A percentile compares a stretch with the other conserved stretches of the same genome.
Evolutionary conservation across 64 coral and sea anemone genomes (phyloP).

Genomic region (Catalaphyllia jardinei): DNA sequence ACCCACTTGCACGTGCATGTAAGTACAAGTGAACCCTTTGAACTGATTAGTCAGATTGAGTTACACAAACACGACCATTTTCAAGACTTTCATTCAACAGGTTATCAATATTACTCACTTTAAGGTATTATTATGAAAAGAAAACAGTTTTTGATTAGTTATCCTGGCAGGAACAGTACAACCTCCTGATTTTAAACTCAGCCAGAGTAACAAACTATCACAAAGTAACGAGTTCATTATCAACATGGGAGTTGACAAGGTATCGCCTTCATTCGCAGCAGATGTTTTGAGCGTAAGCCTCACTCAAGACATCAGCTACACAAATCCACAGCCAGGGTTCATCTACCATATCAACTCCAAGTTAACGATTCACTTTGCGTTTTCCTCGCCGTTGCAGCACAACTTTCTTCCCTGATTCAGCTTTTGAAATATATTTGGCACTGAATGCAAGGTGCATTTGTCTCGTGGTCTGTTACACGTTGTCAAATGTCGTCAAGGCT

Average conservation of each 20-base stretch:
- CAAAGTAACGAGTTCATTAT: not conserved
- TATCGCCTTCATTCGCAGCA: too few relatives aligned
- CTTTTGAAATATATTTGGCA: not conserved
- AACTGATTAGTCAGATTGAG: too few relatives aligned
- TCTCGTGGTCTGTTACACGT: constrained; percentile 3
- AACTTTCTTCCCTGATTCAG: not conserved
- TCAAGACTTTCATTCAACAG: not conserved
- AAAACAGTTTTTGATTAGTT: not conserved
- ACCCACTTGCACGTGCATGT: too few relatives aligned
- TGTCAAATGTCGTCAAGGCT: not conserved
- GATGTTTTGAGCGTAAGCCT: too few relatives aligned
- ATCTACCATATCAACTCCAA: too few relatives aligned
- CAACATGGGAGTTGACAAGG: not conserved
- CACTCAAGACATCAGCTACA: too few relatives aligned
- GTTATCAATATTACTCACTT: not conserved
- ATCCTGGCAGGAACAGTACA: constrained; percentile 43
- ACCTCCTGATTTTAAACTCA: not conserved
- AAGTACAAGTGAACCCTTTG: too few relatives aligned
- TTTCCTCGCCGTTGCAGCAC: not conserved
- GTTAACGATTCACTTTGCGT: too few relatives aligned
- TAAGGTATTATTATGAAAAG: not conserved
- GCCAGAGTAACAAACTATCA: not conserved
- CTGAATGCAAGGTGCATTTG: not conserved
- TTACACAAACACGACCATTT: too few relatives aligned
- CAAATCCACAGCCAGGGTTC: too few relatives aligned